Percentiles rank a stretch among this genome's conserved stretches.
Conservation (phyloP, 1,140 invertebrate species). For the Ephestia elutella region DNA sequence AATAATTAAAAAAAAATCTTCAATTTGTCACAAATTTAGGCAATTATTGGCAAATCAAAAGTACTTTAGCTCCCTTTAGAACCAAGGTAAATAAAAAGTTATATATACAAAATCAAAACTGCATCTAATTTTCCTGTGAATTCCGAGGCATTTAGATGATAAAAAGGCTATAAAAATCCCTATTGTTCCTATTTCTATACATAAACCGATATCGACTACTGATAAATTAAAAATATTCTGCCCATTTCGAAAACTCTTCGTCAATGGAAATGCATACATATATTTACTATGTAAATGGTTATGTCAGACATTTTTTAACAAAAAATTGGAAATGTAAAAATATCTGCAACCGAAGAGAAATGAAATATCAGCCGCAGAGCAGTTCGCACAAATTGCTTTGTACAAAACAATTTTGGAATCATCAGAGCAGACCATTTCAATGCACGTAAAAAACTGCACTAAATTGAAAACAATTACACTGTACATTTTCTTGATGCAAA, state of each 20-base stretch:
- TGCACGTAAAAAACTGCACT: neutral
- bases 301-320: neutral
- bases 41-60: too few relatives aligned
- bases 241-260: neutral
- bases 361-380: conserved; percentile 3
- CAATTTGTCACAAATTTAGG: neutral
- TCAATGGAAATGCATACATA: neutral
- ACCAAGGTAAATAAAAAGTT: too few relatives aligned
- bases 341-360: neutral
- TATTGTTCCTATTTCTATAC: too few relatives aligned
- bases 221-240: too few relatives aligned
- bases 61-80: too few relatives aligned
- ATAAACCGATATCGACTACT: too few relatives aligned
- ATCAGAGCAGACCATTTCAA: neutral
- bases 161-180: too few relatives aligned
- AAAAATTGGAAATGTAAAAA: conserved; percentile 4
- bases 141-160: too few relatives aligned
- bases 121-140: too few relatives aligned
- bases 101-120: too few relatives aligned
- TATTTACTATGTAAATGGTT: neutral
- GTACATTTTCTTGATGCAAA: neutral
- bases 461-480: neutral
- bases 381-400: neutral
- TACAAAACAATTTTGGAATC: neutral
- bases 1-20: too few relatives aligned